Evolutionary conservation across 2,113 vertebrate species (phyloP), one percentile per base, ranked within the genome.

Genomic region (Hyperopisus bebe): DNA sequence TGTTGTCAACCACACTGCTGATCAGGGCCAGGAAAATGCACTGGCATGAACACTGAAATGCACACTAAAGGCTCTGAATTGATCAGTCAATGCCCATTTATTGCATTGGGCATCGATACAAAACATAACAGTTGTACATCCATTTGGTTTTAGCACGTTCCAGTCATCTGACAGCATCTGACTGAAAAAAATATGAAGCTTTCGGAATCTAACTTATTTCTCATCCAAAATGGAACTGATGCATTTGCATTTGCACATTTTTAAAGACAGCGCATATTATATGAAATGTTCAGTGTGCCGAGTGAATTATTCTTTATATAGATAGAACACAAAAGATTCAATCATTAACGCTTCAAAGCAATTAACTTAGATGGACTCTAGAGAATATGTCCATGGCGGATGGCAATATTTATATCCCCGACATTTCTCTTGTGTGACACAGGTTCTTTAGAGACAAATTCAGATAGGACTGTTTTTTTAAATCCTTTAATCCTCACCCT

Each of bases 401-500:
- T 48, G 42, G 51, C 46, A 74, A 39, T 91, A 62, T 80, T 91
- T 89, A 66, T 48, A 91, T 83, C 83, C 88, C 44, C n/a, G 44
- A 35, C 55, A 87, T 80, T 84, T 91, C 66, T 53, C 85, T 88
- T 70, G 82, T 89, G 89, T 85, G 88, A 48, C 80, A 92, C 42
- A 47, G 48, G 31, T 80, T 88, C 88, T 77, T 88, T 83, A 42
- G 87, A 90, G 88, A 88, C 39, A 87, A 87, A 86, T 89, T 90
- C 88, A 46, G 83, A 86, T 90, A 47, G 82, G 55, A 90, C 90
- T 80, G 91, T 91, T 90, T 47, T 53, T 82, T 90, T 70, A 89
- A 89, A 91, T 91, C 84, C 89, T 66, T 77, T 91, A 91, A 91
- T 91, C 62, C 70, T 50, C 91, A 77, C 89, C 53, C 90, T 90